Evolutionary conservation across 2,888 invertebrate species (phyloP).

Genomic region (Luffia ferchaultella): DNA sequence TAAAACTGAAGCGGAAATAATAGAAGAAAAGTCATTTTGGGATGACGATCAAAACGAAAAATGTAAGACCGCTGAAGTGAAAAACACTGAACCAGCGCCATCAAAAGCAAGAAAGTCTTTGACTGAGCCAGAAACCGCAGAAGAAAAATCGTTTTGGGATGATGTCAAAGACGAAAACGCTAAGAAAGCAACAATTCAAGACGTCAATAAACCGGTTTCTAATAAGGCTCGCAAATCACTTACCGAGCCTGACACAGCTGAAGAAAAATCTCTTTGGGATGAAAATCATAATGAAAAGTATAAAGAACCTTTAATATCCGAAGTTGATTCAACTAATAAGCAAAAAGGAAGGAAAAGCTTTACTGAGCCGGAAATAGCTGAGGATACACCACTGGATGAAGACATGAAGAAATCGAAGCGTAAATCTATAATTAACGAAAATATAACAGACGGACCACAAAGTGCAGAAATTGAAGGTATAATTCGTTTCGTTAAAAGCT

Average conservation of each 20-base stretch:
- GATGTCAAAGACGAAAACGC: conserved; percentile 22
- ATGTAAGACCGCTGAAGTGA: conserved; percentile 26
- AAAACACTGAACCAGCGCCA: conserved; percentile 24
- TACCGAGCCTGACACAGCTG: conserved; percentile 32
- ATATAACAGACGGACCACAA: conserved; percentile 45
- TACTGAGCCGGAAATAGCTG: conserved; percentile 40
- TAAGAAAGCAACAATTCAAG: conserved; percentile 23
- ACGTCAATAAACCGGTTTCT: conserved; percentile 25
- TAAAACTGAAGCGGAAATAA: conserved; percentile 32
- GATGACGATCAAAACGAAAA: conserved; percentile 31
- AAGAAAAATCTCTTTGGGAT: conserved; percentile 48
- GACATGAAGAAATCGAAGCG: conserved; percentile 42
- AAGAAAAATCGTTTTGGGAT: conserved; percentile 33
- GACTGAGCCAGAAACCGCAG: conserved; percentile 23
- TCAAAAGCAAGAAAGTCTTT: conserved; percentile 24
- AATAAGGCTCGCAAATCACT: conserved; percentile 31
- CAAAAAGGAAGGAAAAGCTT: conserved; percentile 33
- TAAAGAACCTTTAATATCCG: conserved; percentile 33
- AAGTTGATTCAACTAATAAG: conserved; percentile 27
- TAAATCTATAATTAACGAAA: conserved; percentile 51
- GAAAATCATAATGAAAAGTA: conserved; percentile 42
- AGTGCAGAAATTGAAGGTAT: conserved; percentile 63
- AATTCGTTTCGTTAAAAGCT: conserved; percentile 13
- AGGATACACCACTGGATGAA: conserved; percentile 41
- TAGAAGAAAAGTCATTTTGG: conserved; percentile 39